Conservation (phyloP, 1,140 invertebrate species). For the Pseudomyrmex cubaensis region DNA sequence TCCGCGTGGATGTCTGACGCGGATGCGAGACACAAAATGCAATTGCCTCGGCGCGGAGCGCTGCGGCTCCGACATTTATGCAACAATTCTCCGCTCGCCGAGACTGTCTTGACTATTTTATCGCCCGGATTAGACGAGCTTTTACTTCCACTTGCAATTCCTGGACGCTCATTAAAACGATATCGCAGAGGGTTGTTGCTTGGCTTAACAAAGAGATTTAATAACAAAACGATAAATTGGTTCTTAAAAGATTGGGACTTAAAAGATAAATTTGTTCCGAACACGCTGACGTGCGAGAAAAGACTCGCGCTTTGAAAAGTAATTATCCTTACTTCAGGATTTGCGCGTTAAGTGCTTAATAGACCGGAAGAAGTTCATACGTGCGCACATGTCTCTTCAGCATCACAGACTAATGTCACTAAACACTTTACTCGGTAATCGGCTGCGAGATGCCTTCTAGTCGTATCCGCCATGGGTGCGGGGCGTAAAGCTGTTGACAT, state of each 20-base stretch:
- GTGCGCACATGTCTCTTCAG: conserved; percentile 23
- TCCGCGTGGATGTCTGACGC: conserved; percentile 49
- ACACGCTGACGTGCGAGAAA: too few species aligned
- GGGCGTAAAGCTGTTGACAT: conserved; percentile 69
- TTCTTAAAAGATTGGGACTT: too few species aligned
- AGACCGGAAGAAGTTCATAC: background rate
- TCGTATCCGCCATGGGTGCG: conserved; percentile 55
- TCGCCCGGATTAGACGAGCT: background rate
- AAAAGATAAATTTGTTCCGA: too few species aligned
- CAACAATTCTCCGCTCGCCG: conserved; percentile 9
- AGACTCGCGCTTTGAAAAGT: background rate
- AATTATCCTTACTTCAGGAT: background rate
- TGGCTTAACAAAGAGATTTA: background rate
- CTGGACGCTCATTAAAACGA: background rate
- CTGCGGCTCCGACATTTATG: conserved; percentile 38
- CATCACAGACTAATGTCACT: background rate
- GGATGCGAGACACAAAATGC: conserved; percentile 52
- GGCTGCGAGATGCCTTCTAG: conserved; percentile 56
- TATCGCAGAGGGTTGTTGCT: background rate
- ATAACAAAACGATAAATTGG: background rate
- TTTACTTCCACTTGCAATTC: conserved; percentile 34
- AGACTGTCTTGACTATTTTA: conserved; percentile 31
- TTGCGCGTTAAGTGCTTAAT: background rate
- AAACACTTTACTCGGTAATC: conserved; percentile 68
- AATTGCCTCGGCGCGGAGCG: conserved; percentile 39